Conservation (phyloP, 2,797 vertebrate genomes). For the Sebastolobus altivelis region DNA sequence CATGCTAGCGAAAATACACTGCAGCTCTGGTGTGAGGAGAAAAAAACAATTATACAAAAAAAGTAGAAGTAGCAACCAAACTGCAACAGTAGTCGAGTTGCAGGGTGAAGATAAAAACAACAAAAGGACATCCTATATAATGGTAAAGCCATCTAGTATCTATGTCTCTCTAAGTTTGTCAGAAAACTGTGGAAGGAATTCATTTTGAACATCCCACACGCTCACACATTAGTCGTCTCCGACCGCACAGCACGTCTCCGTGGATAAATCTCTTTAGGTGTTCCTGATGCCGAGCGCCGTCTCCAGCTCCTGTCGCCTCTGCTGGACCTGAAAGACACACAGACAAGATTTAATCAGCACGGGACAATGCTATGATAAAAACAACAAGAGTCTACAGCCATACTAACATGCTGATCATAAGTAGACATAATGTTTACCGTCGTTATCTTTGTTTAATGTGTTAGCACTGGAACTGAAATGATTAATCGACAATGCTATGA, state of each 20-base stretch:
- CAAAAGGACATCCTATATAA: constrained; percentile 59
- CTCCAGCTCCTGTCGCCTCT: constrained; percentile 97
- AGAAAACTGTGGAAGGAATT: constrained; percentile 49
- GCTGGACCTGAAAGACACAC: constrained; percentile 91
- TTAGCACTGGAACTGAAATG: background rate
- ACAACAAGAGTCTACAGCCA: background rate
- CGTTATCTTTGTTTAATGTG: background rate
- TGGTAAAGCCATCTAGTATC: constrained; percentile 61
- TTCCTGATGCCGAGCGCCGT: constrained; percentile 98
- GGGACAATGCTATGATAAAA: background rate
- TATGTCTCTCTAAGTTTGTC: constrained; percentile 52
- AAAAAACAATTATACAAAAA: constrained; percentile 22
- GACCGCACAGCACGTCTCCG: constrained; percentile 26
- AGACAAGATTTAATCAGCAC: constrained; percentile 12
- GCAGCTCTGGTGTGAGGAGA: constrained; percentile 28
- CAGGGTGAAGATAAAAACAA: constrained; percentile 12
- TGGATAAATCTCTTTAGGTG: constrained; percentile 86
- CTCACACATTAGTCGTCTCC: constrained; percentile 27
- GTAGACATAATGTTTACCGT: background rate
- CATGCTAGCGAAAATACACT: constrained; percentile 52
- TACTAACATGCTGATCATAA: background rate
- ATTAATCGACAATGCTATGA: background rate
- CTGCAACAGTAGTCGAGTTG: constrained; percentile 27
- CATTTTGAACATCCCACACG: constrained; percentile 39
- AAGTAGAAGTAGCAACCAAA: constrained; percentile 46